A percentile compares a stretch with the other conserved stretches of the same genome.
Conservation (phyloP, 2,797 vertebrate species). For the Artibeus lituratus region DNA sequence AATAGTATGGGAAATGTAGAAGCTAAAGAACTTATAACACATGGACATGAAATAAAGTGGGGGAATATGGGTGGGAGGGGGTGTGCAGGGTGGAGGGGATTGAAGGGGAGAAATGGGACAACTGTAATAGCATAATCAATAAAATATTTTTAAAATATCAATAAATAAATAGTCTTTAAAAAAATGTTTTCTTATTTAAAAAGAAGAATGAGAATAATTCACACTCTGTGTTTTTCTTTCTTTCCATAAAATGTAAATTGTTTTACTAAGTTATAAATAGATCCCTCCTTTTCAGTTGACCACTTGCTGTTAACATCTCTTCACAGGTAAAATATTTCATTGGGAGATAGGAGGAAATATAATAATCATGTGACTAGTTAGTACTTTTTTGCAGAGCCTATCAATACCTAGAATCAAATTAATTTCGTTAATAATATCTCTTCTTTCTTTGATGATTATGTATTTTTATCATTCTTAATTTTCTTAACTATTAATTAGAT, state of each 20-base stretch:
- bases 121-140: too few species aligned
- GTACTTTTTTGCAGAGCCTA: background rate
- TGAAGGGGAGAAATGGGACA: too few species aligned
- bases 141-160: too few species aligned
- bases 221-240: background rate
- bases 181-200: too few species aligned
- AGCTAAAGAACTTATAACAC: too few species aligned
- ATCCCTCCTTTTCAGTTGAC: background rate
- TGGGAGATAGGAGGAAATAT: background rate
- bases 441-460: background rate
- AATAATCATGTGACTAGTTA: background rate
- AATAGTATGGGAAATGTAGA: too few species aligned
- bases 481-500: background rate
- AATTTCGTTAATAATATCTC: background rate
- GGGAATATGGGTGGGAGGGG: too few species aligned
- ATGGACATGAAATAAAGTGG: too few species aligned
- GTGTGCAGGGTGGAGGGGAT: too few species aligned
- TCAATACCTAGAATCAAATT: background rate
- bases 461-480: conserved; percentile 9
- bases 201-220: background rate
- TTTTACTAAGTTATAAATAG: background rate
- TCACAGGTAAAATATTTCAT: background rate
- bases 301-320: background rate
- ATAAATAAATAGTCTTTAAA: too few species aligned
- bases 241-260: background rate